phyloP scores from a whole-genome alignment of 2,113 vertebrate species.

The Ranitomeya imitator region DNA sequence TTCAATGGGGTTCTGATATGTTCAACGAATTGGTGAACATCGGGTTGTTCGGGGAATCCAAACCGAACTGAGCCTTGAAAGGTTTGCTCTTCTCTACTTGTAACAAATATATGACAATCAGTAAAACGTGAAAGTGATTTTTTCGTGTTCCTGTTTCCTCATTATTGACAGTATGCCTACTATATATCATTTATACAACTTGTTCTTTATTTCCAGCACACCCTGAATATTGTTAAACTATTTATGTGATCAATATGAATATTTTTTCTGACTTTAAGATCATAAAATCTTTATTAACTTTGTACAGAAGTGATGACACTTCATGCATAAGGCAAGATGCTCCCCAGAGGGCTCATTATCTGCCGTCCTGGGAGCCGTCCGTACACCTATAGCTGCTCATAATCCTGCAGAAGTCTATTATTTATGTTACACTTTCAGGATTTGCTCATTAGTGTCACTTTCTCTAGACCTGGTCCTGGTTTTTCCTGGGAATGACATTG shows the following conservation, averaged over 20 bases:
- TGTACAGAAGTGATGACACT: neutral
- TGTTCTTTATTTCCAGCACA: neutral
- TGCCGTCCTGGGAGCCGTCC: neutral
- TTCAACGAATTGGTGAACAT: too few species aligned
- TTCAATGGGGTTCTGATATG: too few species aligned
- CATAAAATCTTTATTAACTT: neutral
- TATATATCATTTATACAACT: too few species aligned
- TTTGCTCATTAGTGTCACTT: slow-evolving; percentile 33
- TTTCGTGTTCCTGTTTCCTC: too few species aligned
- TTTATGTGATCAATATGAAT: neutral
- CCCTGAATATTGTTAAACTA: neutral
- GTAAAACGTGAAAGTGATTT: too few species aligned
- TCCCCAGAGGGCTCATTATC: slow-evolving; percentile 16
- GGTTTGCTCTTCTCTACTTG: too few species aligned
- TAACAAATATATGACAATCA: too few species aligned
- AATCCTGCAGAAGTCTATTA: neutral
- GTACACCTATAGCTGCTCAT: neutral
- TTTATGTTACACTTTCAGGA: slow-evolving; percentile 4
- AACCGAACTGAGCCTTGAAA: too few species aligned
- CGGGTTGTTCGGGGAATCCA: too few species aligned
- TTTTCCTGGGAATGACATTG: neutral
- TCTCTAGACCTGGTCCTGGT: neutral
- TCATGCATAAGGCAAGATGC: neutral
- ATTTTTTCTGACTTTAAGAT: neutral
- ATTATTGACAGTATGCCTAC: too few species aligned